A percentile compares a stretch with the other conserved stretches of the same genome.
These are phyloP conservation scores for Rachycentron canadum DNA, from an alignment of 2,797 vertebrate genomes.

Conservation along the genomic window DNA sequence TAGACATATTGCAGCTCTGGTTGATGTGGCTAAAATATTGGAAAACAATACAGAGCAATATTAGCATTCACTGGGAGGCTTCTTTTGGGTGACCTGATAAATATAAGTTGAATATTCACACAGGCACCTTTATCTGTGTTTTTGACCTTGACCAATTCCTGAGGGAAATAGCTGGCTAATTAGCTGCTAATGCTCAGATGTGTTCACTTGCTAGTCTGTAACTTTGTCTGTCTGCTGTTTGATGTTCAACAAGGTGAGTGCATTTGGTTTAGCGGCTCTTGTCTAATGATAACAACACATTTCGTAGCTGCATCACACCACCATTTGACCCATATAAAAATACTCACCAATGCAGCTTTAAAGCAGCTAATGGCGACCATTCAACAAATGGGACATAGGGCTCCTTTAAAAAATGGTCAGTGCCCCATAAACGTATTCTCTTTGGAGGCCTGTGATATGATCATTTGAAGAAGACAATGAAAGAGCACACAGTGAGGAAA, in stretches of 20 bases:
- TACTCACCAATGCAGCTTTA: background rate
- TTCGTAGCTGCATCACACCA: background rate
- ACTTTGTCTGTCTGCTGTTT: background rate
- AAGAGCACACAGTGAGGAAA: conserved; percentile 30
- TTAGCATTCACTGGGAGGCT: background rate
- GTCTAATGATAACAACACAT: background rate
- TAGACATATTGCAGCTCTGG: background rate
- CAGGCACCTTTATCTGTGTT: background rate
- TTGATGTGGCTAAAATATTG: background rate
- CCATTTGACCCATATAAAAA: background rate
- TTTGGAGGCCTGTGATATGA: background rate
- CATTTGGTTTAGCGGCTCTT: background rate
- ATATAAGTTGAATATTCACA: background rate
- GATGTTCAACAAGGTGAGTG: too few species aligned
- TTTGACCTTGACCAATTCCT: background rate
- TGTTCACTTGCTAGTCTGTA: background rate
- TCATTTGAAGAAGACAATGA: conserved; percentile 17
- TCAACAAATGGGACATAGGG: background rate
- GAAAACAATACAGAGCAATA: background rate
- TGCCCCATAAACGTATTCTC: background rate
- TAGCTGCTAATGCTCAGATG: background rate
- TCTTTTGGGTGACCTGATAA: background rate
- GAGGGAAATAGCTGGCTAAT: background rate
- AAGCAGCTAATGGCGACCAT: background rate
- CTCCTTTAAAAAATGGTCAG: conserved; percentile 1